phyloP scores from a whole-genome alignment of 2,113 vertebrate genomes.

The Actinemys pallida region DNA sequence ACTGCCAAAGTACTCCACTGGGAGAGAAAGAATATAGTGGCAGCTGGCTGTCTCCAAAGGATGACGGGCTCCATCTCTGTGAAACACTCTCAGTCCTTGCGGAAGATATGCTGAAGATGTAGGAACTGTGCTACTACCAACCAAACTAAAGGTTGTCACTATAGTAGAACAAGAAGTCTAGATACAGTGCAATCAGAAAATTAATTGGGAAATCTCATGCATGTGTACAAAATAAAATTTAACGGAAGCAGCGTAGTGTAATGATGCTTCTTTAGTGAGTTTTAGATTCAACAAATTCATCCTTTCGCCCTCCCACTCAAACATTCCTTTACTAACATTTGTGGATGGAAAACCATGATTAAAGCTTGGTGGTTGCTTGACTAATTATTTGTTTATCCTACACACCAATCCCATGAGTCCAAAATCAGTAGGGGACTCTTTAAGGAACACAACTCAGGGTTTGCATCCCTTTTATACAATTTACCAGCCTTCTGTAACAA shows the following conservation, averaged over 20 bases:
- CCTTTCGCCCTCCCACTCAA: neutral
- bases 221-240: neutral
- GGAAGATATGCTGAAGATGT: slow-evolving; percentile 52
- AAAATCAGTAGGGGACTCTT: slow-evolving; percentile 21
- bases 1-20: slow-evolving; percentile 67
- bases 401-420: neutral
- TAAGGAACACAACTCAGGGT: slow-evolving; percentile 35
- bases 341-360: slow-evolving; percentile 29
- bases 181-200: neutral
- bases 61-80: neutral
- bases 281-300: slow-evolving; percentile 2
- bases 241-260: neutral
- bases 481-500: slow-evolving; percentile 3
- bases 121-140: neutral
- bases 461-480: neutral
- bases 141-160: neutral
- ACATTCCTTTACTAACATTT: neutral
- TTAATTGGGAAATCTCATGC: neutral
- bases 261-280: neutral
- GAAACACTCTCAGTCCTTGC: slow-evolving; percentile 27
- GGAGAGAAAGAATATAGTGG: slow-evolving; percentile 63
- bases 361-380: neutral
- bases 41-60: slow-evolving; percentile 66
- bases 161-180: slow-evolving; percentile 1
- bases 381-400: slow-evolving; percentile 31